phyloP scores from a whole-genome alignment of 2,888 invertebrate genomes.

The Nemurella pictetii region DNA sequence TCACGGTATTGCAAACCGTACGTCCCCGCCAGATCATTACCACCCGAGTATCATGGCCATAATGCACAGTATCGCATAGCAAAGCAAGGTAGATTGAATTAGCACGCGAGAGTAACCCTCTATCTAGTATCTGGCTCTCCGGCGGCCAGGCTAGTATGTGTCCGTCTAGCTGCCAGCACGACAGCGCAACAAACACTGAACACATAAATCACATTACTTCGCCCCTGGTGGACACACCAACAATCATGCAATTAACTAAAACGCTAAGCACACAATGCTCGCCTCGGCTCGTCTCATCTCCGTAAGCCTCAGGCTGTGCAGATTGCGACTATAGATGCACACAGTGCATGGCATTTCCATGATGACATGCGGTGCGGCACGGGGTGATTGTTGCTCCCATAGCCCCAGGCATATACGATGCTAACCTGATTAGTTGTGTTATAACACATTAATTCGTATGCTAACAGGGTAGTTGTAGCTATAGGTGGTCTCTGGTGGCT shows the following conservation, averaged over 20 bases:
- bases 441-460: background rate
- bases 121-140: background rate
- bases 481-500: background rate
- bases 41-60: background rate
- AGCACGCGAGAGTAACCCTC: background rate
- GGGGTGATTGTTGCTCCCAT: background rate
- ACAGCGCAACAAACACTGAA: conserved; percentile 11
- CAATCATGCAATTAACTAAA: conserved; percentile 26
- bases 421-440: background rate
- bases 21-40: background rate
- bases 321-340: background rate
- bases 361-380: no score
- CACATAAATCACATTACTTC: conserved; percentile 31
- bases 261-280: conserved; percentile 6
- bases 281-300: background rate
- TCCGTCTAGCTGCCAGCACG: background rate
- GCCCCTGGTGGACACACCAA: conserved; percentile 4
- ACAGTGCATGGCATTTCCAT: no score
- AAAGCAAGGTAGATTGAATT: background rate
- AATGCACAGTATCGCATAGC: background rate
- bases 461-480: background rate
- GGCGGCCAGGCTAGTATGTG: no score
- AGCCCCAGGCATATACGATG: background rate
- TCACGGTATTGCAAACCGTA: background rate
- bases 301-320: background rate